Percentiles rank a stretch among this genome's conserved stretches.
Conservation (phyloP, 2,797 vertebrate genomes). For the Otolemur crassicaudatus region DNA sequence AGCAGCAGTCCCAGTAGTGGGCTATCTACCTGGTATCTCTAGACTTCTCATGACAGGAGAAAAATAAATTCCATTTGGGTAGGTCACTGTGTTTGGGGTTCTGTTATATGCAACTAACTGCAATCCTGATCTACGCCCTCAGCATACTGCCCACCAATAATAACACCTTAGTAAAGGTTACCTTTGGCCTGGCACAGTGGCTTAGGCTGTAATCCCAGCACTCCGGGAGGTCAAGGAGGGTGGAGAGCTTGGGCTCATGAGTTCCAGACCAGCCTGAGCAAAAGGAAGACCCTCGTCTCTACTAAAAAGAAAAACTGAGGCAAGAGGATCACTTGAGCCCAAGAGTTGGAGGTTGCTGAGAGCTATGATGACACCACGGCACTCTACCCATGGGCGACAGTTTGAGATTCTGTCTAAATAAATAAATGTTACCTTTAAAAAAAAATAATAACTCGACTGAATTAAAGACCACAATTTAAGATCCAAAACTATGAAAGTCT, state of each 20-base stretch:
- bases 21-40: background rate
- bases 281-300: too few relatives aligned
- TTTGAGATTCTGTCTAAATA: too few relatives aligned
- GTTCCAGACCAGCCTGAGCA: too few relatives aligned
- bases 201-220: too few relatives aligned
- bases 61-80: slow-evolving; percentile 35
- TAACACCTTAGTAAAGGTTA: slow-evolving; percentile 8
- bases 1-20: background rate
- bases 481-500: background rate
- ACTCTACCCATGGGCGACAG: too few relatives aligned
- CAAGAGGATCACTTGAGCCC: too few relatives aligned
- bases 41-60: background rate
- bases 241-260: too few relatives aligned
- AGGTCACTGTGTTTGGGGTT: background rate
- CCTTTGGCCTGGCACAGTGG: background rate
- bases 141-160: background rate
- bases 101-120: background rate
- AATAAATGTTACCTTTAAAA: too few relatives aligned
- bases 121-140: background rate
- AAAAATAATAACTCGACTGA: background rate
- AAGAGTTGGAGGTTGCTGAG: too few relatives aligned
- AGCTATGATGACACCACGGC: too few relatives aligned
- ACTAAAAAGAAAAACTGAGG: too few relatives aligned
- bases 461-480: background rate
- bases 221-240: too few relatives aligned